Evolutionary conservation across 2,113 vertebrate species (phyloP), one percentile per base, ranked within the genome.

Genomic region (Brachirus orientalis): DNA sequence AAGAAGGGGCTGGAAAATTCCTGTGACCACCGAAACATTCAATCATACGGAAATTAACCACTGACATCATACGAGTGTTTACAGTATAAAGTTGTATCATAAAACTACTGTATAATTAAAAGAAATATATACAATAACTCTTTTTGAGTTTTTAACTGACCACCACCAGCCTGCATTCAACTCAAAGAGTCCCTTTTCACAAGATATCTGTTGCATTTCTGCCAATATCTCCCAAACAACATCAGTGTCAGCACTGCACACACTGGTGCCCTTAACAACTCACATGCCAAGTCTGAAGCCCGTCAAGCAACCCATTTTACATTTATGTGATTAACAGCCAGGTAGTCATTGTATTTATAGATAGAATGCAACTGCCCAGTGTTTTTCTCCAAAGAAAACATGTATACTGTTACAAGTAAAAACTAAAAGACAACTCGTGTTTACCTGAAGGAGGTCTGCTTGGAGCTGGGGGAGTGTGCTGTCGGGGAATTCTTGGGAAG

Each of bases 371-470:
- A 41, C 40, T 28, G 22, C 10, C 11, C n/a, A n/a, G 1, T 45
- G n/a, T 45, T 17, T 19, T 46, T 44, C 14, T 10, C 3, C 10
- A 19, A 19, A 37, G 6, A 20, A 47, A 36, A 57, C 28, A 28
- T 28, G 28, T 28, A 28, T 1, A 20, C 1, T 9, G 16, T 13
- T n/a, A 47, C 63, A 57, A 38, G 8, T 2, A 7, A 63, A 2
- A 2, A 14, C 5, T 11, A 50, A 35, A 69, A 52, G 3, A 38
- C 16, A 20, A 6, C 12, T 46, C 8, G 20, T 46, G 48, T 56
- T 92, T 88, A 97, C 98, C 96, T 92, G 95, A 93, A 17, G 93
- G 64, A 37, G 94, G 95, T 75, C 96, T 95, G 51, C 94, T 94
- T 3, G 95, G 96, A 73, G 91, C 94, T 37, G 96, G 95, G 50